Evolutionary conservation across 2,888 invertebrate genomes (phyloP).

Genomic region (Phortica magna): DNA sequence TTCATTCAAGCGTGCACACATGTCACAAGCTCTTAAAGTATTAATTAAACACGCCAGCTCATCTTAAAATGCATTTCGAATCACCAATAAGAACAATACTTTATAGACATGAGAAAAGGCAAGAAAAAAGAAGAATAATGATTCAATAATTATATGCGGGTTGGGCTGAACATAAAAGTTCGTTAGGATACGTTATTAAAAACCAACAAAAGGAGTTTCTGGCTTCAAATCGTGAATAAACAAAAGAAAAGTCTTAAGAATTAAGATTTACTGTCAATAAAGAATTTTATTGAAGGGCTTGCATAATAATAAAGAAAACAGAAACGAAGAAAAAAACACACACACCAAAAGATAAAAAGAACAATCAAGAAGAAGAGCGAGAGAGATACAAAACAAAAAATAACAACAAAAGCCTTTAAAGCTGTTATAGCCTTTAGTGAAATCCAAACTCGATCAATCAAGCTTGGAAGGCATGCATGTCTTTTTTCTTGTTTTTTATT

Average conservation of each 20-base stretch:
- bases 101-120: too few species aligned
- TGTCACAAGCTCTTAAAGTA: not conserved
- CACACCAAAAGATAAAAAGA: not conserved
- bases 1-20: too few species aligned
- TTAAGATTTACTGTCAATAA: slow-evolving; percentile 37
- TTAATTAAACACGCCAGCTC: slow-evolving; percentile 38
- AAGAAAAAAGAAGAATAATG: not conserved
- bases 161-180: not conserved
- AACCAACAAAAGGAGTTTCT: not conserved
- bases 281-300: slow-evolving; percentile 21
- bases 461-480: not conserved
- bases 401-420: slow-evolving; percentile 12
- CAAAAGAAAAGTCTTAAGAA: slow-evolving; percentile 8
- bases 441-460: slow-evolving; percentile 27
- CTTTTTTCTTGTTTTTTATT: not conserved
- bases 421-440: not conserved
- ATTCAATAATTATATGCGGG: slow-evolving; percentile 19
- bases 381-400: not conserved
- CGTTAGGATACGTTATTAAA: not conserved
- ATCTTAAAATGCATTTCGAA: not conserved
- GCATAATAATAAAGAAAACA: not conserved
- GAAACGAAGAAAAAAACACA: not conserved
- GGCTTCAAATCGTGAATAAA: not conserved
- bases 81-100: too few species aligned
- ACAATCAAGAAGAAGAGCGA: too few species aligned